Conservation (phyloP, 2,113 vertebrate species). For the Merops nubicus region DNA sequence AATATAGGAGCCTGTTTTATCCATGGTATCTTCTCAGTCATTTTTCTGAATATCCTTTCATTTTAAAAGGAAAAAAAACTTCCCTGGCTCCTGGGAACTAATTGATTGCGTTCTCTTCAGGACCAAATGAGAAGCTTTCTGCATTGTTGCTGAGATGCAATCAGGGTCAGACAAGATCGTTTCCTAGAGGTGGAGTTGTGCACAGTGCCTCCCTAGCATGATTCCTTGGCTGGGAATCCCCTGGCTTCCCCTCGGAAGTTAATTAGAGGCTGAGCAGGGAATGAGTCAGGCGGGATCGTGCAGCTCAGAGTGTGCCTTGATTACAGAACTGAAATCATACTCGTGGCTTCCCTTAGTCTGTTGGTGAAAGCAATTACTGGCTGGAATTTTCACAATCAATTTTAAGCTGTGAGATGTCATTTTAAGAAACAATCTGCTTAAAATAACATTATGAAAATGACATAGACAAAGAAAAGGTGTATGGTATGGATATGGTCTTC, state of each 20-base stretch:
- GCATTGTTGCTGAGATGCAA: not conserved
- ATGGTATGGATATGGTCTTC: no score
- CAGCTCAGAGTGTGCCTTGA: not conserved
- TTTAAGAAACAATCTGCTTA: constrained; percentile 31
- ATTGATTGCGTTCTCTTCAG: not conserved
- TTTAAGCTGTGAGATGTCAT: constrained; percentile 2
- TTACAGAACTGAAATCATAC: constrained; percentile 38
- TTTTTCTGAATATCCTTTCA: not conserved
- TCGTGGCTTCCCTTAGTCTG: constrained; percentile 14
- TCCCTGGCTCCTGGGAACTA: not conserved
- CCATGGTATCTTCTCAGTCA: not conserved
- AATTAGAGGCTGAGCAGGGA: constrained; percentile 48
- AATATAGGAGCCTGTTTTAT: not conserved
- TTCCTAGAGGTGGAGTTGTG: constrained; percentile 42
- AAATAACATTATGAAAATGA: not conserved
- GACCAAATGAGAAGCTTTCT: not conserved
- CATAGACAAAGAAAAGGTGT: not conserved
- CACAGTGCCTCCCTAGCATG: constrained; percentile 18
- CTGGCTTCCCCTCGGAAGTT: constrained; percentile 33
- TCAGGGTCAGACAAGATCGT: not conserved
- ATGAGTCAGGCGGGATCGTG: constrained; percentile 27
- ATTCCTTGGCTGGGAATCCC: constrained; percentile 2
- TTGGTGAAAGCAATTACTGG: constrained; percentile 29
- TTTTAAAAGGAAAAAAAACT: not conserved
- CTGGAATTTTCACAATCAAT: constrained; percentile 18